phyloP scores from a whole-genome alignment of 2,797 vertebrate species.

The Sardinella longiceps region DNA sequence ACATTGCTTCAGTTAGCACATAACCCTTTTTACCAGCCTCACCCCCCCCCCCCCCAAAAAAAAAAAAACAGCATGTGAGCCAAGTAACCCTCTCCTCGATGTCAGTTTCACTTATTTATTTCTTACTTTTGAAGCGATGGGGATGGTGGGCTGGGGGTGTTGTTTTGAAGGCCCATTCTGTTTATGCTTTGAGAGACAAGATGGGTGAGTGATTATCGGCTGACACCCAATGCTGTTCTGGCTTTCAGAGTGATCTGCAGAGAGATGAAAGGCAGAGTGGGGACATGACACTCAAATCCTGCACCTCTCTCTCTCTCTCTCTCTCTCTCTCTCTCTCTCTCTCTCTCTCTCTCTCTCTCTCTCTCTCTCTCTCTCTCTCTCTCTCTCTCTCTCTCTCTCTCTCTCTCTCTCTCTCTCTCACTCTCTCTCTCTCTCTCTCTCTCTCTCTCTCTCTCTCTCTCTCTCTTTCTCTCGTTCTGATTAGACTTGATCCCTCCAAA shows the following conservation, averaged over 20 bases:
- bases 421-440: not conserved
- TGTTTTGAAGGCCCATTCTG: not conserved
- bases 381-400: no score
- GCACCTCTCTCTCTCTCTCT: not conserved
- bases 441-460: not conserved
- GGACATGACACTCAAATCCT: not conserved
- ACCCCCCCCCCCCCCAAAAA: not conserved
- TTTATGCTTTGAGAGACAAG: slow-evolving; percentile 17
- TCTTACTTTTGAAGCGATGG: not conserved
- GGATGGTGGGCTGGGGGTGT: not conserved
- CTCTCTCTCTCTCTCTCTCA: not conserved
- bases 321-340: no score
- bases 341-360: no score
- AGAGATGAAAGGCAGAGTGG: not conserved
- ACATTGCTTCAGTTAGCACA: no score
- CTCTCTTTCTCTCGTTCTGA: not conserved
- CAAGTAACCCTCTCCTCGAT: not conserved
- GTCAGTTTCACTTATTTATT: not conserved
- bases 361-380: no score
- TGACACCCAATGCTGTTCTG: not conserved
- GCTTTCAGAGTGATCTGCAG: not conserved
- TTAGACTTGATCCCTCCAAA: not conserved
- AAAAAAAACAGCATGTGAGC: not conserved
- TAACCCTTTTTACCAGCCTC: not conserved
- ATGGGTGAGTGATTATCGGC: not conserved